Percentiles rank a stretch among this genome's conserved stretches.
Evolutionary conservation across 2,113 vertebrate species (phyloP).

Genomic region (Shinisaurus crocodilurus): DNA sequence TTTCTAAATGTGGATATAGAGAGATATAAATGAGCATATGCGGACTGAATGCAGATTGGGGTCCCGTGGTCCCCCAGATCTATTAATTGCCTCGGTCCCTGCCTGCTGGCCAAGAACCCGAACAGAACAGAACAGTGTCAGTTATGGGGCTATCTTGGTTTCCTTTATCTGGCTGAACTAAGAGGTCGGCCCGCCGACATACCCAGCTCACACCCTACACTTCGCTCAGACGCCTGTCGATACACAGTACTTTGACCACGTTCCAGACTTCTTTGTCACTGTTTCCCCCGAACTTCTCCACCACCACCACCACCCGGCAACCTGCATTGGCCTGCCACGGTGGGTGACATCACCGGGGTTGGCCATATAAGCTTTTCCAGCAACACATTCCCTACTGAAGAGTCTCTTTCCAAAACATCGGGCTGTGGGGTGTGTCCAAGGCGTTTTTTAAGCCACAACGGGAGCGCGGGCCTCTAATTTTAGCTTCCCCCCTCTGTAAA

Average conservation of each 20-base stretch:
- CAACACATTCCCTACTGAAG: conserved; percentile 76
- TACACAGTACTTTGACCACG: conserved; percentile 56
- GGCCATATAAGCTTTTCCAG: conserved; percentile 56
- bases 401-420: conserved; percentile 66
- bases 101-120: no score
- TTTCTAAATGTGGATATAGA: no score
- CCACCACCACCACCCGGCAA: accelerated
- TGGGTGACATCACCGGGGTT: conserved; percentile 71
- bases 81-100: no score
- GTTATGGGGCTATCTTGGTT: conserved; percentile 24
- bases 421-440: conserved; percentile 17
- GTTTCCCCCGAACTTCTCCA: conserved; percentile 26
- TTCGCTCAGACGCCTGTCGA: background rate
- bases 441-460: conserved; percentile 75
- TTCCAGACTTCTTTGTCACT: conserved; percentile 27
- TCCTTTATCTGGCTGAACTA: background rate
- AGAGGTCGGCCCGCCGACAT: conserved; percentile 23
- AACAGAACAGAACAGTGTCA: no score
- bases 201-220: background rate
- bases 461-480: conserved; percentile 71
- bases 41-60: no score
- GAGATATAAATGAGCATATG: no score
- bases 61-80: no score
- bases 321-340: conserved; percentile 14
- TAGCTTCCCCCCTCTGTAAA: conserved; percentile 59